These are phyloP conservation scores for Ceratotherium simum DNA, from an alignment of 2,113 vertebrate species.

Conservation along the genomic window DNA sequence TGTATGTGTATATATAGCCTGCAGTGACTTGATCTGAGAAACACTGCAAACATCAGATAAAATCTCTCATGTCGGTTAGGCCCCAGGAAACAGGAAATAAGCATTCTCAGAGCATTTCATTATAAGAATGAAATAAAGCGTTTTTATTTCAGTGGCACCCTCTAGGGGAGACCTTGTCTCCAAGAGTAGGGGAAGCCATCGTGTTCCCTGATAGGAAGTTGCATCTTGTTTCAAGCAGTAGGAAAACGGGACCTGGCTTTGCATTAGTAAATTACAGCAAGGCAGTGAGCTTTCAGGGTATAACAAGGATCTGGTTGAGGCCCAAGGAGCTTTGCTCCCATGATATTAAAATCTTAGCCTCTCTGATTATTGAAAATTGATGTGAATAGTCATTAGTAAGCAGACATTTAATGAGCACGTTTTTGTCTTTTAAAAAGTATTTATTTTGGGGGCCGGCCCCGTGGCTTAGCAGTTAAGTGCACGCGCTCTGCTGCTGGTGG, in stretches of 20 bases:
- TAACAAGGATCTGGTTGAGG: background rate
- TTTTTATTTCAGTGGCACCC: constrained; percentile 39
- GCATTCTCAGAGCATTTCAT: constrained; percentile 25
- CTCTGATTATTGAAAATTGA: background rate
- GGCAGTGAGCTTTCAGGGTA: background rate
- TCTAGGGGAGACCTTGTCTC: background rate
- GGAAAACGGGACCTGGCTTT: background rate
- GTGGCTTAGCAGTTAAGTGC: too few relatives aligned
- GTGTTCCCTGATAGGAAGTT: constrained; percentile 34
- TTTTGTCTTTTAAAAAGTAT: background rate
- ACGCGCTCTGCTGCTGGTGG: too few relatives aligned
- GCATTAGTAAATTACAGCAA: background rate
- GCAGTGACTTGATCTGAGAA: background rate
- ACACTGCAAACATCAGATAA: constrained; percentile 1
- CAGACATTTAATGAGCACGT: background rate
- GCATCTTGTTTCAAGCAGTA: background rate
- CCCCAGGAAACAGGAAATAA: constrained; percentile 58
- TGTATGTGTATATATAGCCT: background rate
- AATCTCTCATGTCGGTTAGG: background rate
- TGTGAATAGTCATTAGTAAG: background rate
- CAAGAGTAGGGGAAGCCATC: background rate
- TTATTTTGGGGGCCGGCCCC: too few relatives aligned
- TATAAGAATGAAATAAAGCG: constrained; percentile 33
- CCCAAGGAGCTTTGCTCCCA: background rate
- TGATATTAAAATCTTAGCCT: background rate